Conservation (phyloP, 2,888 invertebrate genomes). For the Cantharis rufa region DNA sequence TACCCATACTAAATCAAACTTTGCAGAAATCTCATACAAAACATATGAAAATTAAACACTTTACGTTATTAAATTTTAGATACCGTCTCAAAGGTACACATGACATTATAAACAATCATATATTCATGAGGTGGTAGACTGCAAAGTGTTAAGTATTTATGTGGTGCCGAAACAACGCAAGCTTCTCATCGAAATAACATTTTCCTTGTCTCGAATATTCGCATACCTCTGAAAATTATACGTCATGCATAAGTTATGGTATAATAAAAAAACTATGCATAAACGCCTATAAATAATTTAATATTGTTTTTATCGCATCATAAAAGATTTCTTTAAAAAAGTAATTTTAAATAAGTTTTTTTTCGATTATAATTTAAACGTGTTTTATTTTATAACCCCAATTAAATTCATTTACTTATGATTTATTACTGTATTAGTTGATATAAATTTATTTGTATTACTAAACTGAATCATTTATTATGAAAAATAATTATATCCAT, state of each 20-base stretch:
- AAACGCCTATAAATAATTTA: constrained; percentile 39
- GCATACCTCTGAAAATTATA: constrained; percentile 24
- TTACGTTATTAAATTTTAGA: constrained; percentile 35
- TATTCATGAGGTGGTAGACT: constrained; percentile 41
- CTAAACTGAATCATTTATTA: no score
- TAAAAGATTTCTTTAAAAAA: constrained; percentile 20
- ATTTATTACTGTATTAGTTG: no score
- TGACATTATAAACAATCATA: constrained; percentile 43
- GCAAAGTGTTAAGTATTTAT: constrained; percentile 43
- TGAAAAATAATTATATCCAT: no score
- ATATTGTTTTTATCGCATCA: constrained; percentile 38
- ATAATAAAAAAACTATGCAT: constrained; percentile 39
- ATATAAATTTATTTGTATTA: no score
- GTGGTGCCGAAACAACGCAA: constrained; percentile 26
- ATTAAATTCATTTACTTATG: neutral
- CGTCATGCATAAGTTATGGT: constrained; percentile 22
- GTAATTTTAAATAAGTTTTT: neutral
- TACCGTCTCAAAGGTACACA: constrained; percentile 36
- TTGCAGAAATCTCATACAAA: constrained; percentile 27
- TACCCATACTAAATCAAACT: constrained; percentile 27
- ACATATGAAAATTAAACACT: constrained; percentile 33
- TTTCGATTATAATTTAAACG: neutral
- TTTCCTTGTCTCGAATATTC: constrained; percentile 11
- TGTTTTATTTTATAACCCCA: neutral
- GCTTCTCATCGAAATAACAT: constrained; percentile 15